These are phyloP conservation scores for Oryzias woworae DNA, from an alignment of 2,113 vertebrate species.

Conservation along the genomic window DNA sequence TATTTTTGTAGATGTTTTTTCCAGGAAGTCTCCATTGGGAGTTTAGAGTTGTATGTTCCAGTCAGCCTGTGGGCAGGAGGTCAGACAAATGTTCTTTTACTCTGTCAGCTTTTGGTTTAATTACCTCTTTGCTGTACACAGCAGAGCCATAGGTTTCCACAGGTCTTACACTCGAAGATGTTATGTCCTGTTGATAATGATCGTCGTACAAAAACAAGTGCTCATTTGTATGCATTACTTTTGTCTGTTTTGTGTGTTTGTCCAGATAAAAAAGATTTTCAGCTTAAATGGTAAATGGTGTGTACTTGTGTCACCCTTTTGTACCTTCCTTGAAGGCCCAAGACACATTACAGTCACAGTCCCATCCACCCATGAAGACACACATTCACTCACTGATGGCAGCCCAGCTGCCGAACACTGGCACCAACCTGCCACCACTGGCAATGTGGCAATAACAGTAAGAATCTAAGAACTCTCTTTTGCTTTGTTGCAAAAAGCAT, in stretches of 20 bases:
- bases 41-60: constrained; percentile 31
- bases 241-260: constrained; percentile 13
- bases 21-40: constrained; percentile 38
- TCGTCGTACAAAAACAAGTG: constrained; percentile 22
- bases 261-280: too few species aligned
- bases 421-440: too few species aligned
- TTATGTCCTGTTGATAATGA: constrained; percentile 42
- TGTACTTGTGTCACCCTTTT: too few species aligned
- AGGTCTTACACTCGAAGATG: constrained; percentile 31
- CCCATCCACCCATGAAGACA: too few species aligned
- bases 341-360: too few species aligned
- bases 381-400: too few species aligned
- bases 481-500: too few species aligned
- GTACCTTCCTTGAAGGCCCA: too few species aligned
- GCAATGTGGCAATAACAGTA: too few species aligned
- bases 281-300: too few species aligned
- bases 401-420: too few species aligned
- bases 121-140: constrained; percentile 29
- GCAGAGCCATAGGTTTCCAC: constrained; percentile 22
- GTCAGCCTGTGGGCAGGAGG: constrained; percentile 22
- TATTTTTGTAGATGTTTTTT: constrained; percentile 15
- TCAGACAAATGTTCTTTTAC: constrained; percentile 50
- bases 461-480: too few species aligned
- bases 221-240: constrained; percentile 43
- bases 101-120: constrained; percentile 50